Evolutionary conservation across 2,888 invertebrate genomes (phyloP).

Genomic region (Lypha dubia): DNA sequence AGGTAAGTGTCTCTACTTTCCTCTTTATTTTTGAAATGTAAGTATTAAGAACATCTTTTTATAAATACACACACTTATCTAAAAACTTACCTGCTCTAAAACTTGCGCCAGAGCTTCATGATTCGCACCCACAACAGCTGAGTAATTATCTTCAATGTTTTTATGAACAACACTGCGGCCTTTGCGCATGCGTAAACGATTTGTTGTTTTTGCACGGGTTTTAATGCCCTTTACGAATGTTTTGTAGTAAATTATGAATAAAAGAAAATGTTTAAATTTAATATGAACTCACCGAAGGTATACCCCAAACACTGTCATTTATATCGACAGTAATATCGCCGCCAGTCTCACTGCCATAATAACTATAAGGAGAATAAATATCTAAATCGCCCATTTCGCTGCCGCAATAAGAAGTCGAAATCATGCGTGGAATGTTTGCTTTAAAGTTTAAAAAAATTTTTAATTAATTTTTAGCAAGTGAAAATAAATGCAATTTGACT

Average conservation of each 20-base stretch:
- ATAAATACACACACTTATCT: no score
- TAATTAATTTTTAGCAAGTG: neutral
- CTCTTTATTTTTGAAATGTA: neutral
- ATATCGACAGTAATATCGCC: slow-evolving; percentile 83
- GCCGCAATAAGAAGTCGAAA: slow-evolving; percentile 91
- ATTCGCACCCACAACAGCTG: slow-evolving; percentile 94
- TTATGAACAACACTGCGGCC: slow-evolving; percentile 92
- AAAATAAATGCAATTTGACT: slow-evolving; percentile 34
- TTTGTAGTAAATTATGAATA: neutral
- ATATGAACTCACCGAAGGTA: slow-evolving; percentile 78
- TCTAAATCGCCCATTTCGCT: slow-evolving; percentile 92
- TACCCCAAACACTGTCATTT: slow-evolving; percentile 83
- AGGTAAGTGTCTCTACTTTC: neutral
- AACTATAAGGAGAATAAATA: slow-evolving; percentile 92
- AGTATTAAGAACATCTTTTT: neutral
- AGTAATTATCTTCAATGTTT: slow-evolving; percentile 94
- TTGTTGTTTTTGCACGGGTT: slow-evolving; percentile 84
- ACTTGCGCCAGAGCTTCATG: slow-evolving; percentile 95
- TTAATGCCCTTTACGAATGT: slow-evolving; percentile 77
- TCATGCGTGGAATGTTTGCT: slow-evolving; percentile 85
- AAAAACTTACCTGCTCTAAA: slow-evolving; percentile 89
- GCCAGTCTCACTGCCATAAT: slow-evolving; percentile 86
- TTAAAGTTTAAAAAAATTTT: neutral
- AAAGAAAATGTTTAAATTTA: slow-evolving; percentile 1
- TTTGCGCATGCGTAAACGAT: slow-evolving; percentile 89